phyloP scores from a whole-genome alignment of 2,797 vertebrate species.

The Urosaurus nigricauda region DNA sequence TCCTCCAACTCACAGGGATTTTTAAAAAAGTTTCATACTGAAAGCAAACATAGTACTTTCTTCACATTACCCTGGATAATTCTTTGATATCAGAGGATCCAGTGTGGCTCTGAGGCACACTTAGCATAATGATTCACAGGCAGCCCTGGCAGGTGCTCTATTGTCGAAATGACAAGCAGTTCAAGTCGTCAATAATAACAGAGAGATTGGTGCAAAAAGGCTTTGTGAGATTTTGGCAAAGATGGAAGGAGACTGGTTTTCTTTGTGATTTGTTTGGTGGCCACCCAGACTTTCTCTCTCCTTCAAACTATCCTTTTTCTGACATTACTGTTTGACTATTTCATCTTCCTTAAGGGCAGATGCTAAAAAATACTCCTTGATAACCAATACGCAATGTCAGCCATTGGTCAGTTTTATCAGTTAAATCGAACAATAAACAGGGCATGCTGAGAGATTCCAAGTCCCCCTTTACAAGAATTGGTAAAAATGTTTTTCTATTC shows the following conservation, averaged over 20 bases:
- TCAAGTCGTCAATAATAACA: constrained; percentile 1
- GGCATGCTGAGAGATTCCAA: background rate
- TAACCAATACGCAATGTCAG: background rate
- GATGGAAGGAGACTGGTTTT: background rate
- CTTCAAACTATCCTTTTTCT: background rate
- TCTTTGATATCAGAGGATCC: background rate
- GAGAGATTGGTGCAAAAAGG: background rate
- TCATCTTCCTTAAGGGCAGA: background rate
- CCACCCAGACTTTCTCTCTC: background rate
- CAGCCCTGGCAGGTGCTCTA: background rate
- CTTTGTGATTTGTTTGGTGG: background rate
- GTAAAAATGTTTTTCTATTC: background rate
- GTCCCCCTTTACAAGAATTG: background rate
- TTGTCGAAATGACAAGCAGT: background rate
- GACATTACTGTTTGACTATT: background rate
- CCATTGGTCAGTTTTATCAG: background rate
- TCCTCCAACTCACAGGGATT: background rate
- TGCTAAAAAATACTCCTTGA: background rate
- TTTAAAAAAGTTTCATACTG: background rate
- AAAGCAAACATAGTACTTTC: background rate
- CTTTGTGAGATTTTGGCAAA: background rate
- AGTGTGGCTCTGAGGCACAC: background rate
- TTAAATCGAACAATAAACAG: background rate
- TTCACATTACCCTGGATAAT: background rate
- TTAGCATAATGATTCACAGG: background rate